Conservation (phyloP, 2,888 invertebrate genomes). For the Atethmia centrago region DNA sequence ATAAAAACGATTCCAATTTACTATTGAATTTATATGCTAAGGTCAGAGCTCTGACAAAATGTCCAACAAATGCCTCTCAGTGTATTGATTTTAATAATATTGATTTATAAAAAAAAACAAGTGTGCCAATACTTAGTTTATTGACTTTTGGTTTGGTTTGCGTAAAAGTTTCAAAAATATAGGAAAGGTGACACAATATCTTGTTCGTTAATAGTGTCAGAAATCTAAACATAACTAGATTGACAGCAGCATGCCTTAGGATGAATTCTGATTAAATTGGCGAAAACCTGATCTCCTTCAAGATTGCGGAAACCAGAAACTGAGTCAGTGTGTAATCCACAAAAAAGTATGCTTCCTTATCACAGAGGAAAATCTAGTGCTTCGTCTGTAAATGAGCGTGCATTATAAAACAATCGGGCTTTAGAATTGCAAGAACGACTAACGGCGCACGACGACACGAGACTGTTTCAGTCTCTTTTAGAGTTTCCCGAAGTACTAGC, state of each 20-base stretch:
- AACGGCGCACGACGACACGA: background rate
- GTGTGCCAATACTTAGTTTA: conserved; percentile 6
- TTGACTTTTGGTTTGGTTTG: background rate
- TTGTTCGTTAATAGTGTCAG: background rate
- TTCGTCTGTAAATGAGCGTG: conserved; percentile 9
- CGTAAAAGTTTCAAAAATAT: background rate
- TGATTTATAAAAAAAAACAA: too few relatives aligned
- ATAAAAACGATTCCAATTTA: conserved; percentile 12
- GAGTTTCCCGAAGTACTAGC: background rate
- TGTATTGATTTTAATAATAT: conserved; percentile 21
- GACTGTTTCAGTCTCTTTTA: background rate
- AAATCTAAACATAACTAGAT: conserved; percentile 9
- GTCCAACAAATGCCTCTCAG: conserved; percentile 16
- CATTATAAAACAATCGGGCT: conserved; percentile 21
- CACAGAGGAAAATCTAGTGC: conserved; percentile 38
- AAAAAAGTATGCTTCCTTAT: conserved; percentile 30
- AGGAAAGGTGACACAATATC: background rate
- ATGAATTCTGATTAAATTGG: conserved; percentile 3
- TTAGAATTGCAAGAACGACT: background rate
- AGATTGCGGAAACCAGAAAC: conserved; percentile 23
- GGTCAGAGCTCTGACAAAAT: conserved; percentile 7
- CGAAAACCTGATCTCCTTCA: conserved; percentile 37
- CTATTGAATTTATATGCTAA: conserved; percentile 17
- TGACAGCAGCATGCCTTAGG: conserved; percentile 1
- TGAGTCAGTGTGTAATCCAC: conserved; percentile 8